Conservation (phyloP, 92 coral and sea anemone species). For the Desmophyllum pertusum region DNA sequence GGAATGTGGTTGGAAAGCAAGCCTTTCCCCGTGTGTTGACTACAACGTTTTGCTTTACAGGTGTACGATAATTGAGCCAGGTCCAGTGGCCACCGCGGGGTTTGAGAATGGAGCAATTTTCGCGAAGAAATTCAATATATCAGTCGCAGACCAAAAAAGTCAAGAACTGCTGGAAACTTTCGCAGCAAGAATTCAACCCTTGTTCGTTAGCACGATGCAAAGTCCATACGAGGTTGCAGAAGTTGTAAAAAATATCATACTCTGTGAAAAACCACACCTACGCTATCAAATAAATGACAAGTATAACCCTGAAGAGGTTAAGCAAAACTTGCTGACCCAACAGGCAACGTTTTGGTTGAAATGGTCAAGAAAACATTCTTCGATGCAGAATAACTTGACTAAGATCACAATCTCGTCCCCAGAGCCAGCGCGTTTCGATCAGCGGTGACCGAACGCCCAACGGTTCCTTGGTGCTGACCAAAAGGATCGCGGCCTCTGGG, state of each 20-base stretch:
- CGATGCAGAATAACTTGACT: neutral
- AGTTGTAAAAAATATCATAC: conserved; percentile 56
- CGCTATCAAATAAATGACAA: conserved; percentile 64
- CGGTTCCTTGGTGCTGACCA: no score
- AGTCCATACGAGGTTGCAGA: conserved; percentile 53
- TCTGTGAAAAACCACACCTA: conserved; percentile 65
- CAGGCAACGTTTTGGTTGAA: conserved; percentile 45
- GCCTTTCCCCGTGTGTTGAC: no score
- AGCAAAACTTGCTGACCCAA: conserved; percentile 51
- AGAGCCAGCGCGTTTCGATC: no score
- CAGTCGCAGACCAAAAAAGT: conserved; percentile 60
- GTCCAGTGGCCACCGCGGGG: conserved; percentile 51
- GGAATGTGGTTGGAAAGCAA: no score
- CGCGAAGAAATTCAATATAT: conserved; percentile 19
- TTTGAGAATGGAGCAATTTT: neutral
- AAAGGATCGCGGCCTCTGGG: no score
- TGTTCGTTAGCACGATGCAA: neutral
- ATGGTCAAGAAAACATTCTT: conserved; percentile 31
- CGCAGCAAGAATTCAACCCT: conserved; percentile 21
- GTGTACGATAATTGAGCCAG: conserved; percentile 62
- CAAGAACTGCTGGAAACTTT: conserved; percentile 42
- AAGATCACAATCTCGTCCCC: no score
- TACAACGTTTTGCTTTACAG: neutral
- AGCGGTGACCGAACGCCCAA: no score
- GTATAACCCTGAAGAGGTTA: conserved; percentile 44